Evolutionary conservation across 2,888 invertebrate species (phyloP), one percentile per base, ranked within the genome.

Genomic region (Entomobrya proxima): DNA sequence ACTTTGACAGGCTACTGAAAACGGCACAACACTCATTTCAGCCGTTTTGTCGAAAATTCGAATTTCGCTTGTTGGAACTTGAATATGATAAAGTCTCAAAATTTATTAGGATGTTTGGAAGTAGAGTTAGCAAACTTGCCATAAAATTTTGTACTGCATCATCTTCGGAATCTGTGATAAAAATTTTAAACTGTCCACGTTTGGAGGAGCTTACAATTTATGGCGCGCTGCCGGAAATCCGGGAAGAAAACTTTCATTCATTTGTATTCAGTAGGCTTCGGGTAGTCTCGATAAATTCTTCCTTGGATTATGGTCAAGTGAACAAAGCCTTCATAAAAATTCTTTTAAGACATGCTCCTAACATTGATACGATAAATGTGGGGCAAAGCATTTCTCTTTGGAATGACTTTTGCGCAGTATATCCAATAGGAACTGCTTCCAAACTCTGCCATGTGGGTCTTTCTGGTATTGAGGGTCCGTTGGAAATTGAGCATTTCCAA

Each of bases 21-120:
- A 82, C 40, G 4, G 76, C 78, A 1, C 47, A 81, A 30, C 52
- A 52, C 13, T 74, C 79, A 0, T 5, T 15, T 0, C 61, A 76
- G 27, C 75, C 87, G 9, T 87, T 85, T 47, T 87, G 87, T 50
- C 58, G 85, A 35, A 69, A 75, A 75, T 87, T 87, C 58, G 77
- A 64, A 4, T 85, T 87, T 50, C 80, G 47, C 0, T 47, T 52
- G n/a, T 13, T 82, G 18, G 85, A 87, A 3, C 75, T 87, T 15
- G 85, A 85, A 27, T 55, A 55, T 24, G 78, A 74, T 13, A 81
- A 79, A 37, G 40, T 87, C 0, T 40, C 69, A 5, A 77, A 78
- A 67, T 87, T 87, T 30, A 82, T 74, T 3, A 55, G 58, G 21
- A 9, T 75, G 1, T 85, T 87, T 44, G 85, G 85, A 24, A 52